Conservation (phyloP, 2,888 invertebrate genomes). For the Paralinhomoeus sp. region DNA sequence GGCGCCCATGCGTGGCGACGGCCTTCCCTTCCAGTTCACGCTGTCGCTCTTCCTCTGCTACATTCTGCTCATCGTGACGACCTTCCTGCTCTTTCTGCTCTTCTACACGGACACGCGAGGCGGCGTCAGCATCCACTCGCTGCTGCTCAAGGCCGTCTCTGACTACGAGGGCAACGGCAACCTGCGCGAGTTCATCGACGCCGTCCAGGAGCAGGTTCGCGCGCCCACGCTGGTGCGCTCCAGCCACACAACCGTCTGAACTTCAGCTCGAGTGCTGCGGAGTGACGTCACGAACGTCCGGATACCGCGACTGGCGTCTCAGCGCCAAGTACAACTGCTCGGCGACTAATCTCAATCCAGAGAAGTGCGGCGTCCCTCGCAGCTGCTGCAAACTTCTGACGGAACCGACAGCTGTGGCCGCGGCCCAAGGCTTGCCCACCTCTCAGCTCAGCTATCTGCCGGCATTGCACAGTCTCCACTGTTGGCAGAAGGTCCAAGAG, state of each 20-base stretch:
- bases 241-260: too few species aligned
- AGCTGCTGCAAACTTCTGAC: conserved; percentile 24
- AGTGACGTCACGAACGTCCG: conserved; percentile 19
- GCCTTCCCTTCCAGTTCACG: conserved; percentile 17
- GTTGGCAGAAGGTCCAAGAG: conserved; percentile 23
- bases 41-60: conserved; percentile 19
- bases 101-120: conserved; percentile 20
- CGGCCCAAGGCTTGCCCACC: neutral
- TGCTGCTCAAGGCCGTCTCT: conserved; percentile 17
- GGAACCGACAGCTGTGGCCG: neutral
- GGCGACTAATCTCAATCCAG: conserved; percentile 20
- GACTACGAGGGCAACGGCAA: conserved; percentile 22
- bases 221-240: too few species aligned
- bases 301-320: conserved; percentile 29
- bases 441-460: conserved; percentile 7
- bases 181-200: conserved; percentile 22
- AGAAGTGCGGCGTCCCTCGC: conserved; percentile 30
- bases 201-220: conserved; percentile 20
- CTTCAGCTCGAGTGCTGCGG: conserved; percentile 30
- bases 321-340: conserved; percentile 30
- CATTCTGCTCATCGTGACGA: conserved; percentile 16
- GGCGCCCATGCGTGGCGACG: too few species aligned
- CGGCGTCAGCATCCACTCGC: conserved; percentile 17
- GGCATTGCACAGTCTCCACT: conserved; percentile 20
- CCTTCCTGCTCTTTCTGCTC: conserved; percentile 20